Conservation (phyloP, 2,797 vertebrate species). For the Syngnathus rostellatus region DNA sequence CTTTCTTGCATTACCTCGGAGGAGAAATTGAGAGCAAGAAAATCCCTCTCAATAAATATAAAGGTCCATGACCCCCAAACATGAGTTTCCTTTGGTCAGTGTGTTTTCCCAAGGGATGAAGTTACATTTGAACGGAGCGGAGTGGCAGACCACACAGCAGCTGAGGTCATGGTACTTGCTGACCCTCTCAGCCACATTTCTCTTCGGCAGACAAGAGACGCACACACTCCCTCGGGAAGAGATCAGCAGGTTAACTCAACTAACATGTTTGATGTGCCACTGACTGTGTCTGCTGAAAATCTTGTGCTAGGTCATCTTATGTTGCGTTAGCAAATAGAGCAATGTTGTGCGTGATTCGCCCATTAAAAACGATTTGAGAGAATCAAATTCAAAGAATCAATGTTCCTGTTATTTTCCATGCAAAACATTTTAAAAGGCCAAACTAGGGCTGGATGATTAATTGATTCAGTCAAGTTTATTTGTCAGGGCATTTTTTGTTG, state of each 20-base stretch:
- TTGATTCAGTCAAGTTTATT: not conserved
- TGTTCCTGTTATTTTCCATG: not conserved
- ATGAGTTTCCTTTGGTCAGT: constrained; percentile 53
- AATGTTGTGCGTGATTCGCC: not conserved
- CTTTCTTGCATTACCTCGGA: not conserved
- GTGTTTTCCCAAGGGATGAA: constrained; percentile 61
- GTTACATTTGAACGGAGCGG: constrained; percentile 47
- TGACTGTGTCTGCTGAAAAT: constrained; percentile 12
- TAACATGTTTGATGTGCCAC: constrained; percentile 3
- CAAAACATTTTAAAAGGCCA: not conserved
- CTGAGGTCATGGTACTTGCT: constrained; percentile 28
- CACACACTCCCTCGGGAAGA: constrained; percentile 3
- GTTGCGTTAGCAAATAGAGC: constrained; percentile 1
- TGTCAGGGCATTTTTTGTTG: not conserved
- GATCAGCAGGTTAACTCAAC: constrained; percentile 23
- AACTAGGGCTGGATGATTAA: not conserved
- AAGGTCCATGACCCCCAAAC: constrained; percentile 49
- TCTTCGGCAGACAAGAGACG: constrained; percentile 16
- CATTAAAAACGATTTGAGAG: not conserved
- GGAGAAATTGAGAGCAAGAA: constrained; percentile 31
- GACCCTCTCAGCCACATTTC: constrained; percentile 26
- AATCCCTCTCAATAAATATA: constrained; percentile 36
- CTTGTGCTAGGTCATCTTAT: not conserved
- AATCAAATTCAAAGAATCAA: not conserved
- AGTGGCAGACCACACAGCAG: constrained; percentile 48